Conservation (phyloP, 2,113 vertebrate species). For the Atlantisia rogersi region DNA sequence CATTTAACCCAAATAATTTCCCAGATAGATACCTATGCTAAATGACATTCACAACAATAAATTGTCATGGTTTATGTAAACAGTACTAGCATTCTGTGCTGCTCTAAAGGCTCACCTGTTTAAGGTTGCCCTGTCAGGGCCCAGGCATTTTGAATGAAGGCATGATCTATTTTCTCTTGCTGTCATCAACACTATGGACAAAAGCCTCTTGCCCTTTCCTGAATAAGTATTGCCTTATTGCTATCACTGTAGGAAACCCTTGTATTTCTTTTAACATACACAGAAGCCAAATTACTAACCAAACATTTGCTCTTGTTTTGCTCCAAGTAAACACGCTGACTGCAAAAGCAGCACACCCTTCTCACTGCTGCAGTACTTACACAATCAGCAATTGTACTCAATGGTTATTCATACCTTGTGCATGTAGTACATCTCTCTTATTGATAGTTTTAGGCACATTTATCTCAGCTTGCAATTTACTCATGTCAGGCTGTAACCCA, state of each 20-base stretch:
- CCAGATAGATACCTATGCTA: neutral
- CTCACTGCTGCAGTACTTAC: neutral
- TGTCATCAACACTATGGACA: neutral
- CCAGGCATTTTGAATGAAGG: neutral
- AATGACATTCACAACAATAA: neutral
- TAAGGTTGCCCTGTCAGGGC: neutral
- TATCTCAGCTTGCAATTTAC: constrained; percentile 70
- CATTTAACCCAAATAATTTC: neutral
- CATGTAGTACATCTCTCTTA: neutral
- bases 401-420: constrained; percentile 47
- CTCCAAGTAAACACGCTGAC: neutral
- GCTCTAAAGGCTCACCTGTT: neutral
- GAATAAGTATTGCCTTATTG: neutral
- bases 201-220: neutral
- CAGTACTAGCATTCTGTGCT: neutral
- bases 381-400: neutral
- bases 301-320: neutral
- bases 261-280: neutral
- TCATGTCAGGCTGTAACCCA: constrained; percentile 37
- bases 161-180: neutral
- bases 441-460: constrained; percentile 49
- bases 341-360: neutral
- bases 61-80: neutral
- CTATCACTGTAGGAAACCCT: neutral
- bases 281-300: neutral